Evolutionary conservation across 2,113 vertebrate species (phyloP).

Genomic region (Callorhinus ursinus): DNA sequence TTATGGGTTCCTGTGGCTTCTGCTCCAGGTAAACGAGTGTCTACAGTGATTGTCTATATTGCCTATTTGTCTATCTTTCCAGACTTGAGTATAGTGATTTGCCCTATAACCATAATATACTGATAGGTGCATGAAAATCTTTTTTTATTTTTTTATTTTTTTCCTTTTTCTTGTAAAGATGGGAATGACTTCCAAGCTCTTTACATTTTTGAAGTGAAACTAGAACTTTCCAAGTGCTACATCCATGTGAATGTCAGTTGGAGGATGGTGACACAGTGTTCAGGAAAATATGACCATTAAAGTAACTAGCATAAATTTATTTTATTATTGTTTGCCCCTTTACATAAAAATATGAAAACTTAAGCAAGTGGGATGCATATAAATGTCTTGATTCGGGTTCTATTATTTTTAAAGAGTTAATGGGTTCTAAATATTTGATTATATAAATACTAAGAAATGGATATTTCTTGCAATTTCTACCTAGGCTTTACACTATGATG

Average conservation of each 20-base stretch:
- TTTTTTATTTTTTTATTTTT: not conserved
- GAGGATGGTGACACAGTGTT: not conserved
- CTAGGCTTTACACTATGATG: not conserved
- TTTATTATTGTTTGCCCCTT: not conserved
- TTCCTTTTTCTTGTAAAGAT: not conserved
- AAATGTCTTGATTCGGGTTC: not conserved
- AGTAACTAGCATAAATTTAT: not conserved
- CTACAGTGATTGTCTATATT: not conserved
- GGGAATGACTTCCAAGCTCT: not conserved
- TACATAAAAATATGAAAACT: not conserved
- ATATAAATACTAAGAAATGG: not conserved
- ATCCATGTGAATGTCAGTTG: not conserved
- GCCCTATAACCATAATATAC: not conserved
- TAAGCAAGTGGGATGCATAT: not conserved
- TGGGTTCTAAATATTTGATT: not conserved
- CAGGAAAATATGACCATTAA: not conserved
- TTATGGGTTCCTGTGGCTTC: not conserved
- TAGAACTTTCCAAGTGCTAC: not conserved
- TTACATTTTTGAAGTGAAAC: not conserved
- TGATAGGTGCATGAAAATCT: not conserved
- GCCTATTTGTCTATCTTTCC: not conserved
- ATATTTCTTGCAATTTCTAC: not conserved
- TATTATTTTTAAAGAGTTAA: not conserved
- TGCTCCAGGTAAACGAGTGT: not conserved
- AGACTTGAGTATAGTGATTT: constrained; percentile 1